phyloP scores from a whole-genome alignment of 2,888 invertebrate species.

The Blastobasis adustella region DNA sequence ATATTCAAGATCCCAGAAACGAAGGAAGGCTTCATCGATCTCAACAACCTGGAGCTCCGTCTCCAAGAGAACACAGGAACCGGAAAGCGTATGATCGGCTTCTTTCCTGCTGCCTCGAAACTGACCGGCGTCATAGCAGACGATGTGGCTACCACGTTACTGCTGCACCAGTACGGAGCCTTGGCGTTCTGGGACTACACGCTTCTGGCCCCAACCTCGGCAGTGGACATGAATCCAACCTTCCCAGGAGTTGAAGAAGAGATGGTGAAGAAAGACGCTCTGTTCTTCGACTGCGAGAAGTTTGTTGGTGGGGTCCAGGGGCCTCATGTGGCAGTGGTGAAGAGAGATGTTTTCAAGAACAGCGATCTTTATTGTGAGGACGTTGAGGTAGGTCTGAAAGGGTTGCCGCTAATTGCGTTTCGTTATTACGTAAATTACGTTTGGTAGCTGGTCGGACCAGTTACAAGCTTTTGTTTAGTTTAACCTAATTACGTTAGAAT shows the following conservation, averaged over 20 bases:
- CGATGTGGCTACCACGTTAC: conserved; percentile 85
- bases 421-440: background rate
- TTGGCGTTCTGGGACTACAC: conserved; percentile 94
- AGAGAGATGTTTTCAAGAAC: conserved; percentile 65
- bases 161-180: conserved; percentile 88
- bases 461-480: too few species aligned
- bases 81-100: conserved; percentile 84
- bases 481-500: too few species aligned
- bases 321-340: conserved; percentile 78
- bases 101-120: conserved; percentile 90
- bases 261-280: conserved; percentile 89
- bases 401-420: background rate
- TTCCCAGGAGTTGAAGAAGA: conserved; percentile 79
- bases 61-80: conserved; percentile 77
- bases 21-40: conserved; percentile 85
- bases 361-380: conserved; percentile 51
- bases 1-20: conserved; percentile 87
- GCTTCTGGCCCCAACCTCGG: conserved; percentile 85
- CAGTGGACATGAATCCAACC: conserved; percentile 90
- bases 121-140: conserved; percentile 92
- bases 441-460: too few species aligned
- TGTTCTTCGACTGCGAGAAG: conserved; percentile 93
- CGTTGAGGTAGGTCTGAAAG: conserved; percentile 52
- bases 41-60: conserved; percentile 82
- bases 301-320: conserved; percentile 93